These are phyloP conservation scores for Pelodiscus sinensis DNA, from an alignment of 2,113 vertebrate genomes.

Conservation along the genomic window DNA sequence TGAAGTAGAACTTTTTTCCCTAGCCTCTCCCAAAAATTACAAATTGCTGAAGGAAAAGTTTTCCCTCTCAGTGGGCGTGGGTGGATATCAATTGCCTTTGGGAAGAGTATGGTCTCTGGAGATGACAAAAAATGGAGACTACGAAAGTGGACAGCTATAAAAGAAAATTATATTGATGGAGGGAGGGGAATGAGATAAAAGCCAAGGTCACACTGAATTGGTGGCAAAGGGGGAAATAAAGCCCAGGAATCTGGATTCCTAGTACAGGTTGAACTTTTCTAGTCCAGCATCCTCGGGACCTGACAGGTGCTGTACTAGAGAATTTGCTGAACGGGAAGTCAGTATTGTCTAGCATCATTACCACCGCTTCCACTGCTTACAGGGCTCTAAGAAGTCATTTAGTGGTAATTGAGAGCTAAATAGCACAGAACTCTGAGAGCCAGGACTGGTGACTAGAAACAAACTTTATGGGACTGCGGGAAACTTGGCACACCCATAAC, in stretches of 20 bases:
- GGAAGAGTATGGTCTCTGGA: background rate
- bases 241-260: fast-evolving
- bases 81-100: background rate
- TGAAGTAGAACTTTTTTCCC: background rate
- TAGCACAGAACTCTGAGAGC: no score
- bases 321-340: no score
- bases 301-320: no score
- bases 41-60: background rate
- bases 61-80: background rate
- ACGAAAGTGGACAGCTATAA: background rate
- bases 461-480: no score
- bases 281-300: no score
- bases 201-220: background rate
- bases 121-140: background rate
- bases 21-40: background rate
- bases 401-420: no score
- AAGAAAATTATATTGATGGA: background rate
- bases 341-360: no score
- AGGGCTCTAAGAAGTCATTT: no score
- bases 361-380: no score
- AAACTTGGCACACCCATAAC: no score
- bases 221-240: background rate
- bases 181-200: background rate
- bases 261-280: background rate
- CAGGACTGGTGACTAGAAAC: no score